These are phyloP conservation scores for Lacerta agilis DNA, from an alignment of 2,797 vertebrate genomes.

Conservation along the genomic window DNA sequence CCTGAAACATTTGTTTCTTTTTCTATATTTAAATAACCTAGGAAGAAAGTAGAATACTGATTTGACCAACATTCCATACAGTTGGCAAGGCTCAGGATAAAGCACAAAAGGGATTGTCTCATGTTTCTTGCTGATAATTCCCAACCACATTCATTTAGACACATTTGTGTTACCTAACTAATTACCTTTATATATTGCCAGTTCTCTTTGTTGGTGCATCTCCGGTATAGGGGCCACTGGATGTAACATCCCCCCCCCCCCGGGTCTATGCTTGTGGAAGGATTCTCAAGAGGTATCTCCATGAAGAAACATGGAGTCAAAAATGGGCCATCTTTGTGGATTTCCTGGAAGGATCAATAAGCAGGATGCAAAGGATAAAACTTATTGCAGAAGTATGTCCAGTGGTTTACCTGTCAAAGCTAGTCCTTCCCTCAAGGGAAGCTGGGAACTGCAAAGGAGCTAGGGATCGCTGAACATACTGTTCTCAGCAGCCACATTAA, in stretches of 20 bases:
- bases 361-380: not conserved
- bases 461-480: not conserved
- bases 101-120: not conserved
- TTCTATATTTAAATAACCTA: not conserved
- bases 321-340: not conserved
- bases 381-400: not conserved
- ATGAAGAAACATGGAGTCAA: not conserved
- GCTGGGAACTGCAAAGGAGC: not conserved
- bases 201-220: not conserved
- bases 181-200: not conserved
- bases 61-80: not conserved
- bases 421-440: not conserved
- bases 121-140: not conserved
- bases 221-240: not conserved
- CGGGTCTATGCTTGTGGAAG: not conserved
- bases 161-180: not conserved
- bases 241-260: not conserved
- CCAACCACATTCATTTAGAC: not conserved
- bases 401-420: not conserved
- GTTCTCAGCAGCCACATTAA: not conserved
- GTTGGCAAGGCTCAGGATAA: not conserved
- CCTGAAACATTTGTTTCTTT: not conserved
- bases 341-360: not conserved
- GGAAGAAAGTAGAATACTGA: not conserved
- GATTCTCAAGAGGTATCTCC: not conserved